Percentiles rank a stretch among this genome's conserved stretches.
Conservation (phyloP, 2,113 vertebrate genomes). For the Epinephelus lanceolatus region DNA sequence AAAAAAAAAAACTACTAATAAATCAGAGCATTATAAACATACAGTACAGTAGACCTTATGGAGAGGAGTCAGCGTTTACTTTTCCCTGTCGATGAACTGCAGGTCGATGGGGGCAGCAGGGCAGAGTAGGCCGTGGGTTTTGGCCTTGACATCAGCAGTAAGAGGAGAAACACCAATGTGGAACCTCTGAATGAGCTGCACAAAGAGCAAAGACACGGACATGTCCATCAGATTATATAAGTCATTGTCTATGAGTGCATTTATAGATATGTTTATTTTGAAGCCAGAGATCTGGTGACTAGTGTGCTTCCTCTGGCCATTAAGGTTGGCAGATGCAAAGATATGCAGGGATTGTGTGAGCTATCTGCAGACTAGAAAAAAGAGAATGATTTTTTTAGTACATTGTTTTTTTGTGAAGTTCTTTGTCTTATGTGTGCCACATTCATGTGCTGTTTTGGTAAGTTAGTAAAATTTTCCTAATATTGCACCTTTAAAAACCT, state of each 20-base stretch:
- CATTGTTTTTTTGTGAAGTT: too few relatives aligned
- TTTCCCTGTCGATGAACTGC: constrained; percentile 85
- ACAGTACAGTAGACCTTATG: background rate
- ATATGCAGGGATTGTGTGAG: constrained; percentile 1
- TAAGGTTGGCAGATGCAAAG: background rate
- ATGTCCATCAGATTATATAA: background rate
- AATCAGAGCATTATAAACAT: constrained; percentile 29
- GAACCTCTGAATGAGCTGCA: constrained; percentile 92
- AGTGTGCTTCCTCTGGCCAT: background rate
- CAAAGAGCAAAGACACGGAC: constrained; percentile 30
- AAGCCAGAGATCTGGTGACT: background rate
- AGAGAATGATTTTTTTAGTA: too few relatives aligned
- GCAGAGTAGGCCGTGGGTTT: constrained; percentile 91
- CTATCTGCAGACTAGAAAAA: background rate
- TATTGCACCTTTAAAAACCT: too few relatives aligned
- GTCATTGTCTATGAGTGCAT: background rate
- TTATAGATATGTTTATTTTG: background rate
- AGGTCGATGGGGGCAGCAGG: constrained; percentile 87
- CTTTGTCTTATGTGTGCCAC: too few relatives aligned
- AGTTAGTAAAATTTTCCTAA: too few relatives aligned
- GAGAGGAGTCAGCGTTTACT: constrained; percentile 25
- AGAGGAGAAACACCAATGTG: constrained; percentile 85
- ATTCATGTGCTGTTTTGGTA: too few relatives aligned
- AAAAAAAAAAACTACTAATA: background rate
- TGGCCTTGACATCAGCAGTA: constrained; percentile 85